Evolutionary conservation across 2,797 vertebrate genomes (phyloP), one percentile per base, ranked within the genome.

Genomic region (Rhinatrema bivittatum): DNA sequence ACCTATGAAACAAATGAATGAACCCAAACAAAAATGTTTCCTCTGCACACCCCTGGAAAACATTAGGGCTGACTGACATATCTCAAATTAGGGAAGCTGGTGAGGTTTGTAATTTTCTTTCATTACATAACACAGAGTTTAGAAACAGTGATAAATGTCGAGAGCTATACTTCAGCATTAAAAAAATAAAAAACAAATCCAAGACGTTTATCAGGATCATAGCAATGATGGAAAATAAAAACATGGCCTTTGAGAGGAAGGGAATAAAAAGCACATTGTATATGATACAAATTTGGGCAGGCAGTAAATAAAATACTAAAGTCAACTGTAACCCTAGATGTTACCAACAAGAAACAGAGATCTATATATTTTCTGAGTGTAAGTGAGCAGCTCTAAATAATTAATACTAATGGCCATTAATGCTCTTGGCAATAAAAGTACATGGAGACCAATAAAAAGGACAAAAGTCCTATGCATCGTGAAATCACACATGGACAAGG

Each of bases 121-220:
- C n/a, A n/a, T n/a, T n/a, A n/a, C n/a, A n/a, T n/a, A n/a, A n/a
- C n/a, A n/a, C n/a, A 21, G 12, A 29, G 41, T 46, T 55, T 51
- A 45, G 54, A 53, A 51, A 42, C 43, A 61, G 50, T 6, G n/a
- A 7, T 19, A 13, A 23, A 15, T 15, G 15, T 16, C 16, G 16
- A 60, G 0, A 3, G 43, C 26, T 47, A 31, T 50, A 60, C 61
- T 53, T 70, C 53, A n/a, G n/a, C n/a, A n/a, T n/a, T n/a, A n/a
- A n/a, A n/a, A n/a, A n/a, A n/a, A n/a, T n/a, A n/a, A n/a, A 38
- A 40, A 59, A 52, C 53, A 45, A 55, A 44, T 58, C 56, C 58
- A n/a, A n/a, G n/a, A n/a, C n/a, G n/a, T n/a, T n/a, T n/a, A 9
- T 37, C 16, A 11, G 2, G 10, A 11, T n/a, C 29, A 20, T 24